Evolutionary conservation across 2,888 invertebrate species (phyloP).

Genomic region (Hypsopygia costalis): DNA sequence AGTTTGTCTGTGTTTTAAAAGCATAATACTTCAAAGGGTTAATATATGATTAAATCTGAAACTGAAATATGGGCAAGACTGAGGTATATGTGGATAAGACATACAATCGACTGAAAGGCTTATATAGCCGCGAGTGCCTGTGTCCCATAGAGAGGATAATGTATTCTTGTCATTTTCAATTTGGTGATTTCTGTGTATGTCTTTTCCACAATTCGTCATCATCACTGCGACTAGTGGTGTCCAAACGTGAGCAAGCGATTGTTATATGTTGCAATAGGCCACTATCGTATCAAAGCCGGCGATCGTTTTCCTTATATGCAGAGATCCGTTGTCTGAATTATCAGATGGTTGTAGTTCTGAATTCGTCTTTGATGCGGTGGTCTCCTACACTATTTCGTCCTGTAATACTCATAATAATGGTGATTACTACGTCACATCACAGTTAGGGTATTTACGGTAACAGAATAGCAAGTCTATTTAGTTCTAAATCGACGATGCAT

Average conservation of each 20-base stretch:
- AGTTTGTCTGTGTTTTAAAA: constrained; percentile 16
- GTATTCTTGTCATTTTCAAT: constrained; percentile 19
- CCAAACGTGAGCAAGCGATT: constrained; percentile 31
- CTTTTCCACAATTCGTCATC: constrained; percentile 29
- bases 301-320: no score
- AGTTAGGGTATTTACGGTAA: constrained; percentile 48
- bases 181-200: constrained; percentile 32
- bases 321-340: no score
- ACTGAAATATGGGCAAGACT: constrained; percentile 3
- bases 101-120: constrained; percentile 23
- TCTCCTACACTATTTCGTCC: constrained; percentile 28
- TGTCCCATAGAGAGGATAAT: constrained; percentile 29
- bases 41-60: neutral
- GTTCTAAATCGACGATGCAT: constrained; percentile 71
- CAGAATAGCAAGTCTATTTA: constrained; percentile 60
- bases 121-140: constrained; percentile 34
- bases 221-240: neutral
- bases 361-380: neutral
- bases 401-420: constrained; percentile 62
- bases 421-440: constrained; percentile 65
- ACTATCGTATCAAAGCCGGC: no score
- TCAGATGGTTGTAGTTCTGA: no score
- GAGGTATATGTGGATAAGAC: constrained; percentile 33
- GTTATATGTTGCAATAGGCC: constrained; percentile 10
- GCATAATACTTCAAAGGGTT: constrained; percentile 22